Evolutionary conservation across 2,113 vertebrate genomes (phyloP), one percentile per base, ranked within the genome.

Genomic region (Motacilla tschutschensis): DNA sequence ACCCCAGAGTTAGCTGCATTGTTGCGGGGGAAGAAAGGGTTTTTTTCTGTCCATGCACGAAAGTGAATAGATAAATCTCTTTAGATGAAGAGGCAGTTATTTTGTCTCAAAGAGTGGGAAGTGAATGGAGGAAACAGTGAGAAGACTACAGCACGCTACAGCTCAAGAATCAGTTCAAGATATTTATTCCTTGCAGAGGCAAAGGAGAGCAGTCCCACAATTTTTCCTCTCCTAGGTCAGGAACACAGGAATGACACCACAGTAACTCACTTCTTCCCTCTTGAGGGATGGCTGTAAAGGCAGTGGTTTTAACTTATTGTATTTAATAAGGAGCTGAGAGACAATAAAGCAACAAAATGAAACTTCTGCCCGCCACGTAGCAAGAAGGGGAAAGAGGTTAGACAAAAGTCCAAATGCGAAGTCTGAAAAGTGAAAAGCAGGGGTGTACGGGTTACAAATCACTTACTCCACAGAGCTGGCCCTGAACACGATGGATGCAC

Each of bases 41-140:
- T 90, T 74, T 84, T 91, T 93, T 86, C 90, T 88, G 86, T 87
- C 90, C 88, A 28, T 85, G 86, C 75, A 95, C 0, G 1, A 74
- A 93, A 93, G 74, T 64, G 87, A 85, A 85, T 48, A 87, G 85
- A 87, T 93, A 93, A 91, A 95, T 93, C 85, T 92, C 67, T 63
- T n/a, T 50, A 89, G 89, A 87, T 89, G 93, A 89, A 94, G 85
- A 94, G 87, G 85, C 89, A 91, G 91, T 89, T 93, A 94, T 93
- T 92, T 95, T 94, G 91, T 94, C 89, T 85, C 85, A 60, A 88
- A 60, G 87, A 93, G 94, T 94, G 93, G 93, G 94, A 92, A 90
- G 94, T 66, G 89, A 79, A 87, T 92, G 79, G 87, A 90, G 69
- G 44, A 64, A 93, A 90, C 84, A 74, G 87, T 66, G 91, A 73